Percentiles rank a stretch among this genome's conserved stretches.
phyloP scores from a whole-genome alignment of 2,797 vertebrate species.

The Semaprochilodus insignis region DNA sequence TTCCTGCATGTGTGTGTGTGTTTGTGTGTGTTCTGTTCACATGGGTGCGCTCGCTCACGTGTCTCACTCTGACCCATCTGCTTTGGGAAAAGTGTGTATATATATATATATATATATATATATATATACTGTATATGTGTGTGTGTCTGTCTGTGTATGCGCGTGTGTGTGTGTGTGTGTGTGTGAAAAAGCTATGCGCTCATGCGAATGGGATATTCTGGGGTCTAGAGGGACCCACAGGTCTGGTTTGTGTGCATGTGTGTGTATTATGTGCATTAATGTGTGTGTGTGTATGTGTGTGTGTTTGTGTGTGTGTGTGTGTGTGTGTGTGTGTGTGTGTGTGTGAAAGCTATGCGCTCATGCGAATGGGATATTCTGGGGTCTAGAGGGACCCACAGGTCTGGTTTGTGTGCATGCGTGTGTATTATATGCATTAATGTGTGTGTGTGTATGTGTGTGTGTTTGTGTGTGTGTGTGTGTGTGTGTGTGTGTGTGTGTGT shows the following conservation, averaged over 20 bases:
- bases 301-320: slow-evolving; percentile 19
- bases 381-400: too few relatives aligned
- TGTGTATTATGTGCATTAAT: too few relatives aligned
- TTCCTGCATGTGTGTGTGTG: not conserved
- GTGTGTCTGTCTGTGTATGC: slow-evolving; percentile 15
- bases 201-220: too few relatives aligned
- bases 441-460: not conserved
- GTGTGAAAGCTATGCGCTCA: not conserved
- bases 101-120: slow-evolving; percentile 19
- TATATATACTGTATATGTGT: not conserved
- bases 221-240: too few relatives aligned
- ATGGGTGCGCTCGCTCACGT: slow-evolving; percentile 67
- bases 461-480: slow-evolving; percentile 18
- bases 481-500: slow-evolving; percentile 12
- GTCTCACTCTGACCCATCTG: slow-evolving; percentile 56
- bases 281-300: not conserved
- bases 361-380: too few relatives aligned
- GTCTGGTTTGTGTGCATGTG: too few relatives aligned
- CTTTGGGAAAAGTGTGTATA: slow-evolving; percentile 17
- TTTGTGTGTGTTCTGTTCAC: slow-evolving; percentile 27
- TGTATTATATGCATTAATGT: too few relatives aligned
- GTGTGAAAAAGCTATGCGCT: not conserved
- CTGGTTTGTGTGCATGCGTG: too few relatives aligned
- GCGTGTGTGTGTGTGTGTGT: slow-evolving; percentile 11
- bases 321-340: slow-evolving; percentile 10